Evolutionary conservation across 2,797 vertebrate genomes (phyloP).

Genomic region (Parambassis ranga): DNA sequence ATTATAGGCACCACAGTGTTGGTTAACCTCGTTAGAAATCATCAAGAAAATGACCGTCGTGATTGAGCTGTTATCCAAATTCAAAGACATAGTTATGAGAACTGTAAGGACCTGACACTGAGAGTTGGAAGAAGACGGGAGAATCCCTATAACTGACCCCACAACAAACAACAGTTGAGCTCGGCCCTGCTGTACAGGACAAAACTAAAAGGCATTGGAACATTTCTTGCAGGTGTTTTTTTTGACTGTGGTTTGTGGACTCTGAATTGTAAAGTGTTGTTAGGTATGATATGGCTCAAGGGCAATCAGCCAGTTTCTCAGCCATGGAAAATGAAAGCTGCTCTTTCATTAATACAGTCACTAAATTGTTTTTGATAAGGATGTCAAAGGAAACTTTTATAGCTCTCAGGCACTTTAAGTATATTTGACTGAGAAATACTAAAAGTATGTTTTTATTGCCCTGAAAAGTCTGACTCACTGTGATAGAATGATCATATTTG

Average conservation of each 20-base stretch:
- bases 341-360: conserved; percentile 7
- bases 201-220: background rate
- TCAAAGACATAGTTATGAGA: no score
- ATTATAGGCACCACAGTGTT: conserved; percentile 2
- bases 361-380: no score
- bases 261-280: background rate
- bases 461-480: background rate
- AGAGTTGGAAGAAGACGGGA: no score
- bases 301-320: background rate
- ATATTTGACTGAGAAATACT: conserved; percentile 13
- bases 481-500: conserved; percentile 15
- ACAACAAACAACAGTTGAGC: no score
- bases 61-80: no score
- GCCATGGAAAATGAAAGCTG: background rate
- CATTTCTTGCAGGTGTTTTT: background rate
- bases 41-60: no score
- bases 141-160: no score
- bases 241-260: background rate
- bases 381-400: background rate
- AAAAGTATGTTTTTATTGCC: conserved; percentile 10
- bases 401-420: background rate
- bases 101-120: no score
- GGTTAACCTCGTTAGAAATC: conserved; percentile 12
- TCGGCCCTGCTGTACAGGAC: no score
- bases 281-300: background rate